Conservation (phyloP, 2,113 vertebrate genomes). For the Setophaga petechia region DNA sequence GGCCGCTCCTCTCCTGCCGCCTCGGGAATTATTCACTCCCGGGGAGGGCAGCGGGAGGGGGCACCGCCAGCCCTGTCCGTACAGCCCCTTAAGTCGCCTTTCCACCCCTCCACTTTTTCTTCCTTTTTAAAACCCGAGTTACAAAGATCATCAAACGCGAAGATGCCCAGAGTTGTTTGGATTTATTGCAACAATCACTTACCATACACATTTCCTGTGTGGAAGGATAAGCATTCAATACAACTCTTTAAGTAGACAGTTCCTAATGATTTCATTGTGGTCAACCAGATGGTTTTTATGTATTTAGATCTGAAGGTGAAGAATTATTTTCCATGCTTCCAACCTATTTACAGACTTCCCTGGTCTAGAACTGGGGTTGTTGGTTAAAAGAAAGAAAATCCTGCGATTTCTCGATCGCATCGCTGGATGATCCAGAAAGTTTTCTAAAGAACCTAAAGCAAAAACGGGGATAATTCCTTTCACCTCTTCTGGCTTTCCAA, state of each 20-base stretch:
- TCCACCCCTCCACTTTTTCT: not conserved
- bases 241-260: slow-evolving; percentile 67
- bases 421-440: slow-evolving; percentile 56
- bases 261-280: slow-evolving; percentile 76
- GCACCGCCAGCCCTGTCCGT: not conserved
- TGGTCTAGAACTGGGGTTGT: not conserved
- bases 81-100: not conserved
- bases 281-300: slow-evolving; percentile 72
- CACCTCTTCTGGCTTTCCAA: slow-evolving; percentile 19
- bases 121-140: slow-evolving; percentile 1
- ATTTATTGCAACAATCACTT: slow-evolving; percentile 72
- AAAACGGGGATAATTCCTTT: slow-evolving; percentile 29
- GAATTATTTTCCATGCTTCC: slow-evolving; percentile 67
- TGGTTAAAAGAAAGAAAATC: slow-evolving; percentile 44
- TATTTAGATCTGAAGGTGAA: slow-evolving; percentile 70
- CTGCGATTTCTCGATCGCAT: slow-evolving; percentile 30
- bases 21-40: not conserved
- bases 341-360: slow-evolving; percentile 68
- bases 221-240: slow-evolving; percentile 69
- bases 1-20: not conserved
- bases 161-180: slow-evolving; percentile 61
- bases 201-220: slow-evolving; percentile 72
- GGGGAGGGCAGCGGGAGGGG: not conserved
- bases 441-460: slow-evolving; percentile 52
- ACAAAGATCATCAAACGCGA: slow-evolving; percentile 46